Base-by-base conservation (phyloP, 2,888 invertebrate genomes). In the Tinea trinotella region DNA sequence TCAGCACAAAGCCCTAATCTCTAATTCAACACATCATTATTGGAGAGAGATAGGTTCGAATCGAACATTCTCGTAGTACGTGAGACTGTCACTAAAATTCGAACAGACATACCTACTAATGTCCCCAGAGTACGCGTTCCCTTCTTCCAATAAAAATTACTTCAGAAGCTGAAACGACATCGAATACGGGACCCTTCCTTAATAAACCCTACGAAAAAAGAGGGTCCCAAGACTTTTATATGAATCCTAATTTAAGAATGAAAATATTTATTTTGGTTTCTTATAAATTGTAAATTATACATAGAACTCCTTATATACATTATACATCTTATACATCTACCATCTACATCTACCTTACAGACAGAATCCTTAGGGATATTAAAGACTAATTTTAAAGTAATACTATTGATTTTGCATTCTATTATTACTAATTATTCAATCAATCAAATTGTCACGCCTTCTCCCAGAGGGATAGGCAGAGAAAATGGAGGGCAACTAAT, bases 131-230 rank as follows among this genome's bases (percentile, higher is more conserved):
- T n/a, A 22, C n/a, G 22, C 7, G 7, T 50, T 50, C 50, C 50
- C 50, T 50, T 24, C 24, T 50, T 24, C 50, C 30, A 50, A 50
- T 50, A 50, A 50, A 50, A 50, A 50, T 50, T 50, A 50, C 50
- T 50, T 50, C 15, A 7, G 50, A 46, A 50, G 50, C 50, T 50
- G 50, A 13, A 50, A 15, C 50, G 50, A 24, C 50, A 50, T 48
- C 20, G 15, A 40, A 40, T 40, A 12, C 40, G 40, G 40, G 48
- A 18, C 48, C 48, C 50, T 24, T 24, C n/a, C 18, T 24, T 22
- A 22, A 20, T 17, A 48, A 19, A 30, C 30, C n/a, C 30, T 30
- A 30, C 4, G 9, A n/a, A 30, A 7, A 30, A 30, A 30, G 30
- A 30, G 30, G 30, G 30, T 30, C 30, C 30, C 30, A 7, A 2